Percentiles rank a stretch among this genome's conserved stretches.
Evolutionary conservation across 92 coral and sea anemone genomes (phyloP).

Genomic region (Porites evermanni): DNA sequence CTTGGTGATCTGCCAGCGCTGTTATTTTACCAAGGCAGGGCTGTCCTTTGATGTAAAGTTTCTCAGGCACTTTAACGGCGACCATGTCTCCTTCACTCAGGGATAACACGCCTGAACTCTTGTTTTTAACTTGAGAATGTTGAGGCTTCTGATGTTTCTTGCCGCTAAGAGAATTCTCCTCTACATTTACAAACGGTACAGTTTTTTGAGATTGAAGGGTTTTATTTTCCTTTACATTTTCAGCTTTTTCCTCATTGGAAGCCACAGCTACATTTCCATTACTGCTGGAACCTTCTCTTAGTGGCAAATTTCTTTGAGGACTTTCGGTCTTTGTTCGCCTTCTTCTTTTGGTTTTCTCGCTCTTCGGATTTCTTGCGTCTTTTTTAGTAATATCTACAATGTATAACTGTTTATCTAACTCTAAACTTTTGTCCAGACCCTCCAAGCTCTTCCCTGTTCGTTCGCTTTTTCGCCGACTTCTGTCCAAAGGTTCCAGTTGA

Average conservation of each 20-base stretch:
- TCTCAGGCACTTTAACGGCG: constrained; percentile 91
- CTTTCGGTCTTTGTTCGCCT: constrained; percentile 24
- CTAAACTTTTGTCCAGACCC: constrained; percentile 28
- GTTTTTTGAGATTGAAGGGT: background rate
- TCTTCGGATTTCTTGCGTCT: constrained; percentile 7
- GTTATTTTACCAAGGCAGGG: constrained; percentile 95
- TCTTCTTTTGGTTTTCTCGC: constrained; percentile 34
- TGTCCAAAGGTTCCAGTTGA: constrained; percentile 27
- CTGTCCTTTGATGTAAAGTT: constrained; percentile 94
- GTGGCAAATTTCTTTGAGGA: constrained; percentile 3
- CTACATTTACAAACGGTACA: background rate
- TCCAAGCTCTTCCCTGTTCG: constrained; percentile 26
- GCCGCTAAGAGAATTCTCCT: background rate
- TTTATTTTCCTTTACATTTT: background rate
- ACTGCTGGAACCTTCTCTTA: background rate
- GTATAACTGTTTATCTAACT: constrained; percentile 3
- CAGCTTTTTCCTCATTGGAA: background rate
- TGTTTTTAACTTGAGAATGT: background rate
- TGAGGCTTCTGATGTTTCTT: background rate
- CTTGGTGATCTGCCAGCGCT: constrained; percentile 66
- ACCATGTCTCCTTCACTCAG: constrained; percentile 89
- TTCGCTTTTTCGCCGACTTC: constrained; percentile 23
- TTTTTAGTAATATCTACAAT: constrained; percentile 31
- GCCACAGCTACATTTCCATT: background rate
- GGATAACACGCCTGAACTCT: constrained; percentile 22